Conservation (phyloP, 2,113 vertebrate genomes). For the Nycticorax nycticorax region DNA sequence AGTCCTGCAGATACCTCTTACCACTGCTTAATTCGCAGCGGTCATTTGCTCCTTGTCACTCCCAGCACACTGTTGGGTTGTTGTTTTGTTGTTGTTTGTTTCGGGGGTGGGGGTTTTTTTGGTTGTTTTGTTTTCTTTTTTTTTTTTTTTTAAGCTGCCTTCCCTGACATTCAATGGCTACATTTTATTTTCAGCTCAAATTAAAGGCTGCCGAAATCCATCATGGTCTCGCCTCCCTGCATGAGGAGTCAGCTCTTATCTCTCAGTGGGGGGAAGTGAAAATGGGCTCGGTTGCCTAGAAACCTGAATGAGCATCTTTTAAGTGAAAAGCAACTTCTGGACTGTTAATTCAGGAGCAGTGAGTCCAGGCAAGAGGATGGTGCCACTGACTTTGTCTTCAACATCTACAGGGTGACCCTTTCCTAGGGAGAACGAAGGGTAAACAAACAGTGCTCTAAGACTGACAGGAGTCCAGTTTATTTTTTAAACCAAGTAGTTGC, state of each 20-base stretch:
- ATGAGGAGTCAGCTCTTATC: constrained; percentile 52
- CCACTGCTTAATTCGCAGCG: background rate
- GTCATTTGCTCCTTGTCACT: background rate
- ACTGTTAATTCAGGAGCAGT: constrained; percentile 9
- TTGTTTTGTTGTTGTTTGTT: background rate
- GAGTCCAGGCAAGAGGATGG: background rate
- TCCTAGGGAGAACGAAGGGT: fast-evolving
- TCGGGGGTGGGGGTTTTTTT: background rate
- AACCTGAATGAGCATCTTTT: constrained; percentile 62
- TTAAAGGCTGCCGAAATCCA: constrained; percentile 53
- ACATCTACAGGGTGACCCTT: background rate
- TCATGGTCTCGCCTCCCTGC: constrained; percentile 49
- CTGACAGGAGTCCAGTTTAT: background rate
- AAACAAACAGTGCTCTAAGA: background rate
- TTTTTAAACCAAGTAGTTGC: background rate
- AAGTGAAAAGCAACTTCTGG: constrained; percentile 51
- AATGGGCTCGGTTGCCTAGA: constrained; percentile 69
- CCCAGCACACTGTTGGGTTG: background rate
- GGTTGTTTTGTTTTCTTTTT: background rate
- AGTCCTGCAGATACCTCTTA: background rate
- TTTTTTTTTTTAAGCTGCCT: background rate
- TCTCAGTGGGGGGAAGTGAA: constrained; percentile 59
- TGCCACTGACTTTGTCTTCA: background rate
- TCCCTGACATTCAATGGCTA: background rate
- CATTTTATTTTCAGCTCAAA: constrained; percentile 50